Evolutionary conservation across 2,113 vertebrate species (phyloP).

Genomic region (Sula dactylatra): DNA sequence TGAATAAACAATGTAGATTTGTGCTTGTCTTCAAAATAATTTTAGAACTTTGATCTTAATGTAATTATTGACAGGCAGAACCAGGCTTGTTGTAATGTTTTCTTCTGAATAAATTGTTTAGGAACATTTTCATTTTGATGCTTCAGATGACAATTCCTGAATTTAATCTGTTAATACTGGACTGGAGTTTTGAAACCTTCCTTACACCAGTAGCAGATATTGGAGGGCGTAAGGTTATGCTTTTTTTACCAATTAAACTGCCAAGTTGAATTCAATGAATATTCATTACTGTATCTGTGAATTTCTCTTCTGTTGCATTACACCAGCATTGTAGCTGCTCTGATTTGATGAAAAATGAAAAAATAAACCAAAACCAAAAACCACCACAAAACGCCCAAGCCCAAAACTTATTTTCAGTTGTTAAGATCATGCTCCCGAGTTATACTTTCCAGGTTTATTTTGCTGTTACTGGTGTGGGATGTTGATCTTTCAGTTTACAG

Average conservation of each 20-base stretch:
- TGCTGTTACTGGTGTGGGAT: fast-evolving
- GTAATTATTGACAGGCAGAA: not conserved
- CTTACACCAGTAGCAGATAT: not conserved
- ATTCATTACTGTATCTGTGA: not conserved
- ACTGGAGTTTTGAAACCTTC: not conserved
- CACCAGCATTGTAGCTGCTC: not conserved
- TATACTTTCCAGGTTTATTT: not conserved
- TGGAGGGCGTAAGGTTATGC: not conserved
- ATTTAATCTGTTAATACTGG: not conserved
- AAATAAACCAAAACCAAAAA: not conserved
- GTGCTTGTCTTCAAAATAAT: not conserved
- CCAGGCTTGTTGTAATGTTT: not conserved
- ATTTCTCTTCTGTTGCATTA: not conserved
- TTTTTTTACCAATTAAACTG: not conserved
- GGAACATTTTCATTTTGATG: not conserved
- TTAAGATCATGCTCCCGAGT: not conserved
- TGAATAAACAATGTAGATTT: not conserved
- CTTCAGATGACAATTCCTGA: not conserved
- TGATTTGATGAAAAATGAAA: not conserved
- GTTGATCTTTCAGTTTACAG: not conserved
- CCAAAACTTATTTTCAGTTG: not conserved
- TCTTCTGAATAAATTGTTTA: not conserved
- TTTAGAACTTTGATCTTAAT: not conserved
- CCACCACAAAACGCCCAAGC: not conserved
- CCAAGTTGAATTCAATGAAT: not conserved